These are phyloP conservation scores for Aphyosemion australe DNA, from an alignment of 2,113 vertebrate species.

Conservation along the genomic window DNA sequence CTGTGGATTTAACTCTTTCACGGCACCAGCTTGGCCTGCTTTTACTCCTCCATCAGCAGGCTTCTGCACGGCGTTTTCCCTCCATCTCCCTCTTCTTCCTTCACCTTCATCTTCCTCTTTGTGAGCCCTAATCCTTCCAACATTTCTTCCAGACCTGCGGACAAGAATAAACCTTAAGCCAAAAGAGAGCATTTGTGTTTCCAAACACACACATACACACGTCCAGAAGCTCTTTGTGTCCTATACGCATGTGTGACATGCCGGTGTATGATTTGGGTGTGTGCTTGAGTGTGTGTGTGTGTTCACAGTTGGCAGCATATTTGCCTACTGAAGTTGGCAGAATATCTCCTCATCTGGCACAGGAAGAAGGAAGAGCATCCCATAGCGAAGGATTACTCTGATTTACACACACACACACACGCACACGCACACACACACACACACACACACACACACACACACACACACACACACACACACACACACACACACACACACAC, in stretches of 20 bases:
- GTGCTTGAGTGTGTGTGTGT: constrained; percentile 50
- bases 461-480: no score
- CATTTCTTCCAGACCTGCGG: constrained; percentile 60
- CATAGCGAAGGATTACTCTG: constrained; percentile 74
- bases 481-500: constrained; percentile 5
- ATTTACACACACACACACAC: constrained; percentile 37
- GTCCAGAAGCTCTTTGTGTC: constrained; percentile 36
- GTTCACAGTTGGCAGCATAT: constrained; percentile 57
- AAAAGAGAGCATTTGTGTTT: constrained; percentile 19
- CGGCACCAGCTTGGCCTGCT: constrained; percentile 30
- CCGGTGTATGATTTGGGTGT: constrained; percentile 39
- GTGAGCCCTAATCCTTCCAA: constrained; percentile 51
- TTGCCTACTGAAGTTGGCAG: constrained; percentile 70
- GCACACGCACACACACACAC: no score
- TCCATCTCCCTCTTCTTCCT: constrained; percentile 1
- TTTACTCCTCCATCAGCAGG: constrained; percentile 38
- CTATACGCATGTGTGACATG: constrained; percentile 48
- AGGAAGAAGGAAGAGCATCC: constrained; percentile 69
- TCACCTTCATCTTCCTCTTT: constrained; percentile 54
- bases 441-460: no score
- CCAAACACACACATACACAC: constrained; percentile 1
- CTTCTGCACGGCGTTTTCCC: constrained; percentile 39
- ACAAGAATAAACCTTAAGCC: constrained; percentile 58
- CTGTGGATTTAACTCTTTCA: constrained; percentile 71
- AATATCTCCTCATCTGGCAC: constrained; percentile 74